These are phyloP conservation scores for Parotocinclus haroldoi DNA, from an alignment of 2,797 vertebrate species.

Conservation along the genomic window DNA sequence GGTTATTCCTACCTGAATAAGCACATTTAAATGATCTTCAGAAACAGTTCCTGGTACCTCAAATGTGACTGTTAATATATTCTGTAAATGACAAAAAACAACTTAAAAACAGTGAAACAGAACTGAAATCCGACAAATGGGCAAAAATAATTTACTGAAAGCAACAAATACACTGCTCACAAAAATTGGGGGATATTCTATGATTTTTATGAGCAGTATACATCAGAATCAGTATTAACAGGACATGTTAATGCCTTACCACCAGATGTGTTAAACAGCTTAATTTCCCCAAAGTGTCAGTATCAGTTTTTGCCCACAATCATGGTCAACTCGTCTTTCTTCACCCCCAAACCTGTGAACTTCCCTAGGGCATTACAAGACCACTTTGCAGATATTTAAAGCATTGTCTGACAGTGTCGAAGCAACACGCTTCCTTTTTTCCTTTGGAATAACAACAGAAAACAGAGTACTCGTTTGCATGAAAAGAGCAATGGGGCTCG, in stretches of 20 bases:
- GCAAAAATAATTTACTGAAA: no score
- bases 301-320: constrained; percentile 28
- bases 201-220: no score
- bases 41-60: constrained; percentile 82
- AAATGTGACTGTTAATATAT: constrained; percentile 89
- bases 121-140: no score
- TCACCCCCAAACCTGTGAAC: constrained; percentile 47
- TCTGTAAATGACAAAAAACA: constrained; percentile 65
- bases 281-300: constrained; percentile 21
- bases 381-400: constrained; percentile 75
- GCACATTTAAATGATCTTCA: constrained; percentile 85
- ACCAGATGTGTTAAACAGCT: constrained; percentile 29
- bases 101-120: no score
- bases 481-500: constrained; percentile 68
- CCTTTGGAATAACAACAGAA: constrained; percentile 82
- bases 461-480: constrained; percentile 76
- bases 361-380: constrained; percentile 67
- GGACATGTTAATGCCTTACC: constrained; percentile 35
- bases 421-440: constrained; percentile 78
- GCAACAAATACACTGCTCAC: no score
- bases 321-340: constrained; percentile 23
- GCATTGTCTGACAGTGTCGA: constrained; percentile 74
- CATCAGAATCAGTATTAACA: constrained; percentile 20
- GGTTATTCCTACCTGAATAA: constrained; percentile 82
- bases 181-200: no score